Percentiles rank a stretch among this genome's conserved stretches.
These are phyloP conservation scores for Laupala kohalensis DNA, from an alignment of 1,140 invertebrate species.

Conservation along the genomic window DNA sequence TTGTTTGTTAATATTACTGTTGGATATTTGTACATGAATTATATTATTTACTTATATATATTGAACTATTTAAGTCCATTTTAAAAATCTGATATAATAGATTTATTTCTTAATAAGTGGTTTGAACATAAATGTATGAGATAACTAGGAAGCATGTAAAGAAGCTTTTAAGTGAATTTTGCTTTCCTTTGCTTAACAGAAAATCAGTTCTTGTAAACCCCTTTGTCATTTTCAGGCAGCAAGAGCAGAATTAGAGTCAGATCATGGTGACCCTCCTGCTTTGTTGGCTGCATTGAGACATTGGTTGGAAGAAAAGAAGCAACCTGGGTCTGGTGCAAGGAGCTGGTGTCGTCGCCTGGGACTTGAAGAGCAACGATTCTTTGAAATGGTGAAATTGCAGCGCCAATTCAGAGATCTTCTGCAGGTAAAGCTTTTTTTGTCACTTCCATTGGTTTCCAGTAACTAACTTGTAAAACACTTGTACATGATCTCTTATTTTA, in stretches of 20 bases:
- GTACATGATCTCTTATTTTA: no score
- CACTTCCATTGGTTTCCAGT: neutral
- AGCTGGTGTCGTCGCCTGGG: constrained; percentile 80
- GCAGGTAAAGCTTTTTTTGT: constrained; percentile 34
- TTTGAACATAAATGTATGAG: no score
- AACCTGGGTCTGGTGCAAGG: constrained; percentile 33
- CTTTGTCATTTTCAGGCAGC: constrained; percentile 46
- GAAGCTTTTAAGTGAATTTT: no score
- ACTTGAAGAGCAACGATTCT: constrained; percentile 91
- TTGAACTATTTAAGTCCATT: no score
- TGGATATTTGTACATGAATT: no score
- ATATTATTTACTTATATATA: no score
- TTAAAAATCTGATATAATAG: no score
- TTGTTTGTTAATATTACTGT: no score
- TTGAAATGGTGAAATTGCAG: constrained; percentile 87
- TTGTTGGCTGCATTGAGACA: constrained; percentile 77
- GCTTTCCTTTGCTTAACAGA: no score
- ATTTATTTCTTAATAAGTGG: no score
- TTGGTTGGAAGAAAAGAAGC: constrained; percentile 70
- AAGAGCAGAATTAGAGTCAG: constrained; percentile 70
- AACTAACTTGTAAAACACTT: neutral
- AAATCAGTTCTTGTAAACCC: no score
- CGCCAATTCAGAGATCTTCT: constrained; percentile 79
- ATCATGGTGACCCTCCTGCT: constrained; percentile 91
- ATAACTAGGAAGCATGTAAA: no score